These are phyloP conservation scores for Fragum whitleyi DNA, from an alignment of 2,888 invertebrate genomes.

Conservation along the genomic window DNA sequence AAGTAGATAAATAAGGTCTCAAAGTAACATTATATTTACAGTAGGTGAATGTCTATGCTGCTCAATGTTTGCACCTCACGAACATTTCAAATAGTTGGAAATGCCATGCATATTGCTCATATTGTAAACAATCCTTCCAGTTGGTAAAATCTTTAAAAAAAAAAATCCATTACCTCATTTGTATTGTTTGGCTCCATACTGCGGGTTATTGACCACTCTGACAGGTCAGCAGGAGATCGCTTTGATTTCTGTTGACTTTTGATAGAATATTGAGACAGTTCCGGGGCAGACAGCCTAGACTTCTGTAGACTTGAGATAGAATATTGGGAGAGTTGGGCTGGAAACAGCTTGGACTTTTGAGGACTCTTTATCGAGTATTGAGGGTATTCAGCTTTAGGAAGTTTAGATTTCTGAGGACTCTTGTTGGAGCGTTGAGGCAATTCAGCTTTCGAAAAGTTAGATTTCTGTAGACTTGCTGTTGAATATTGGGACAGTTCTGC, in stretches of 20 bases:
- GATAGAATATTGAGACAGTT: conserved; percentile 16
- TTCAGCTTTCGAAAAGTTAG: not conserved
- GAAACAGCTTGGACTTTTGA: no score
- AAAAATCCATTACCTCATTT: conserved; percentile 24
- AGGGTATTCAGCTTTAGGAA: not conserved
- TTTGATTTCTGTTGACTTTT: conserved; percentile 4
- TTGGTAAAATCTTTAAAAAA: no score
- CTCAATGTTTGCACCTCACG: no score
- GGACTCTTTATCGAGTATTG: no score
- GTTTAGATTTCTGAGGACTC: conserved; percentile 18
- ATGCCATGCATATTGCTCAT: no score
- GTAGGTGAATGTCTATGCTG: no score
- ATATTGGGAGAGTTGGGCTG: conserved; percentile 9
- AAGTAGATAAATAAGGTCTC: no score
- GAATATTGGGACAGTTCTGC: conserved; percentile 40
- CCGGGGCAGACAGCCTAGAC: not conserved
- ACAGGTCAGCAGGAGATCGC: conserved; percentile 19
- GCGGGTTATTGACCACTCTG: conserved; percentile 25
- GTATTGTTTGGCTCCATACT: conserved; percentile 31
- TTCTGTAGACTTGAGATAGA: conserved; percentile 23
- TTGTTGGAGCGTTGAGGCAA: conserved; percentile 29
- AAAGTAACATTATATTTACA: no score
- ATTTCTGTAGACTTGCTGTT: conserved; percentile 7
- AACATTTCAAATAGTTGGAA: no score
- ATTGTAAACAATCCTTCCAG: no score